These are phyloP conservation scores for Dermatemys mawii DNA, from an alignment of 2,113 vertebrate species.

Conservation along the genomic window DNA sequence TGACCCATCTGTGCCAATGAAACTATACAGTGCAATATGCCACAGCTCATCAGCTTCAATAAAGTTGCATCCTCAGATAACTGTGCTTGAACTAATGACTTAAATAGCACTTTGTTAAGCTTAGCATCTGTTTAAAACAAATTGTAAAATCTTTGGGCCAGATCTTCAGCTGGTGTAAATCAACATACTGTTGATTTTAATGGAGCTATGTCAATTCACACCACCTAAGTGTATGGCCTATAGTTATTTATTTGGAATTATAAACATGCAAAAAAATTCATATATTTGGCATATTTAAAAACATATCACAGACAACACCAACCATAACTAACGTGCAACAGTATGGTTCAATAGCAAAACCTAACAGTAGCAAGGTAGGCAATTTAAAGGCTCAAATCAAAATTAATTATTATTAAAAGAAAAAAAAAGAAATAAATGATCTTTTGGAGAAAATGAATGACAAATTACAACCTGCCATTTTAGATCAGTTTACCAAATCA, in stretches of 20 bases:
- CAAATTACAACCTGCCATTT: background rate
- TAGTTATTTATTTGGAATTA: background rate
- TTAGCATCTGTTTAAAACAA: background rate
- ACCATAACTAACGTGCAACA: background rate
- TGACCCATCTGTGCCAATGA: background rate
- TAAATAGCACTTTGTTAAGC: background rate
- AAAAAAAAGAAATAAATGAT: background rate
- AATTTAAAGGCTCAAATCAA: background rate
- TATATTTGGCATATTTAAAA: background rate
- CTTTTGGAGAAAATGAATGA: background rate
- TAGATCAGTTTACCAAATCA: background rate
- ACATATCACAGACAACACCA: background rate
- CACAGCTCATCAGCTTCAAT: background rate
- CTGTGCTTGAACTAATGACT: background rate
- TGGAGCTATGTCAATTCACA: background rate
- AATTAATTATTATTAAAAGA: background rate
- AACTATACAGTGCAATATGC: background rate
- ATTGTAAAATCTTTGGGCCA: background rate
- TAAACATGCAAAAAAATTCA: background rate
- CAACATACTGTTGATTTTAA: background rate
- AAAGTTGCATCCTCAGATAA: background rate
- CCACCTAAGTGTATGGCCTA: accelerated
- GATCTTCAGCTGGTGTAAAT: background rate
- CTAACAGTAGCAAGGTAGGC: accelerated
- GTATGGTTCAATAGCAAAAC: background rate